phyloP scores from a whole-genome alignment of 2,113 vertebrate genomes.

The Serilophus lunatus region DNA sequence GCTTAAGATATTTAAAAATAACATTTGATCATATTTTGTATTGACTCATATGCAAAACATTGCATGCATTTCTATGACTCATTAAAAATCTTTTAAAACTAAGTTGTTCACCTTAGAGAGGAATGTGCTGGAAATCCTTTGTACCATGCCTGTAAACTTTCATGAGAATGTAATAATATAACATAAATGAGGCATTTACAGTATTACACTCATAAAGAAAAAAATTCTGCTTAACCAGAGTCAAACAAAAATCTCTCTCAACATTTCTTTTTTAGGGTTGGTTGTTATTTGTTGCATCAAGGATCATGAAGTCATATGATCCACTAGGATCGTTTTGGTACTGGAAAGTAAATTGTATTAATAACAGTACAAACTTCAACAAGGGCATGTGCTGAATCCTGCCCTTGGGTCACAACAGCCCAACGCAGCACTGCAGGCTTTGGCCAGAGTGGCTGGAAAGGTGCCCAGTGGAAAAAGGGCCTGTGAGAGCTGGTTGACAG shows the following conservation, averaged over 20 bases:
- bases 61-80: neutral
- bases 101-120: neutral
- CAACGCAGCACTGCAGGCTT: accelerated
- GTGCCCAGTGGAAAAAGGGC: neutral
- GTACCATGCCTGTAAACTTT: neutral
- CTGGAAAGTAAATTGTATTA: neutral
- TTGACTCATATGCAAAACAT: neutral
- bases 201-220: neutral
- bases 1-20: neutral
- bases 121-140: neutral
- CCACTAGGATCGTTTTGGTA: neutral
- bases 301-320: neutral
- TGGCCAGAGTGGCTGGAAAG: neutral
- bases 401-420: neutral
- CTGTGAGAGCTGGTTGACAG: neutral
- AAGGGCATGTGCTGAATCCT: neutral
- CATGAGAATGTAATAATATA: neutral
- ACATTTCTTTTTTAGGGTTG: neutral
- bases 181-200: neutral
- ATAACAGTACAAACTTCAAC: neutral
- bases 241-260: neutral
- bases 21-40: neutral
- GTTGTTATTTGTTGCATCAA: neutral
- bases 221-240: neutral
- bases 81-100: neutral